phyloP scores from a whole-genome alignment of 1,140 invertebrate genomes.

The Carposina sasakii region DNA sequence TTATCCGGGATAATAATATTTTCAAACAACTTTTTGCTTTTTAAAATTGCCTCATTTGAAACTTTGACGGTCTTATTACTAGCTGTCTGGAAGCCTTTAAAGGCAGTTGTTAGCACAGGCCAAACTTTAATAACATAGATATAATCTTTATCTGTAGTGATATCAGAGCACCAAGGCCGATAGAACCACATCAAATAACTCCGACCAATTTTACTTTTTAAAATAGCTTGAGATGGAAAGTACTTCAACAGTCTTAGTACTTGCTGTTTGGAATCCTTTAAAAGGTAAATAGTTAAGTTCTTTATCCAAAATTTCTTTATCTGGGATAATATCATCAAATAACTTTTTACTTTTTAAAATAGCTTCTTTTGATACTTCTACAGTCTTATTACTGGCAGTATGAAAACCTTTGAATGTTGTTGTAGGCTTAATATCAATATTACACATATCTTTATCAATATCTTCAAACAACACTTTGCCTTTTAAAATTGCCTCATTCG shows the following conservation, averaged over 20 bases:
- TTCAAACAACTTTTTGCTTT: neutral
- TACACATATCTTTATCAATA: conserved; percentile 15
- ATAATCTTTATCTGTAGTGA: too few relatives aligned
- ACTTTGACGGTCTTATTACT: conserved; percentile 20
- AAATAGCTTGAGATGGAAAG: neutral
- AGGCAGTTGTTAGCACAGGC: too few relatives aligned
- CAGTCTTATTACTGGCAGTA: conserved; percentile 38
- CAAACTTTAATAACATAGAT: too few relatives aligned
- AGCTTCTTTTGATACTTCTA: conserved; percentile 42
- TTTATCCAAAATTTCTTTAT: too few relatives aligned
- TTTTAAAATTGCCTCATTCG: conserved; percentile 47
- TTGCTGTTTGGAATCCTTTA: too few relatives aligned
- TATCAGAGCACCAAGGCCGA: too few relatives aligned
- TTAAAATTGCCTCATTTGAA: conserved; percentile 1
- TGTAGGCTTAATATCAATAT: neutral
- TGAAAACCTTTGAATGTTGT: conserved; percentile 30
- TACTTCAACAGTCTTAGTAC: conserved; percentile 18
- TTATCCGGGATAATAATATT: neutral
- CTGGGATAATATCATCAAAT: conserved; percentile 25
- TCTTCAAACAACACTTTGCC: conserved; percentile 46
- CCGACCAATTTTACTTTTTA: neutral
- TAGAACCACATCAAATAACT: neutral
- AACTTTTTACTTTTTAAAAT: conserved; percentile 32
- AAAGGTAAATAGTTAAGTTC: too few relatives aligned
- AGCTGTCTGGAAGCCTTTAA: conserved; percentile 10